A percentile compares a stretch with the other conserved stretches of the same genome.
These are phyloP conservation scores for Gasteruption jaculator DNA, from an alignment of 2,888 invertebrate species.

Conservation along the genomic window DNA sequence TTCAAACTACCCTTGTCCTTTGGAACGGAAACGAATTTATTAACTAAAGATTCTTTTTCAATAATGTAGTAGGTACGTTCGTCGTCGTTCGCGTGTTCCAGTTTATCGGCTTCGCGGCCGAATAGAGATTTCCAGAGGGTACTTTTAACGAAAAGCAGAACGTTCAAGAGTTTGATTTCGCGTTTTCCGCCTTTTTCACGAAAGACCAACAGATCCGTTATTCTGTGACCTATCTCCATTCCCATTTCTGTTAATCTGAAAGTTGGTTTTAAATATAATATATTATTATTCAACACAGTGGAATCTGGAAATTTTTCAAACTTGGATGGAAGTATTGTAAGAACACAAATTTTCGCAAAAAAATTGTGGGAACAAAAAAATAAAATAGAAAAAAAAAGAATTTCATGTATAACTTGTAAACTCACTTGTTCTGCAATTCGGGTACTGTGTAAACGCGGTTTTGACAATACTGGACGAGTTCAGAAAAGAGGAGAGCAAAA, in stretches of 20 bases:
- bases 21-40: conserved; percentile 95
- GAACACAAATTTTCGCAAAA: not conserved
- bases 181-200: conserved; percentile 91
- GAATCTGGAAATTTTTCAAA: conserved; percentile 6
- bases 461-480: conserved; percentile 97
- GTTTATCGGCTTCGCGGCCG: conserved; percentile 96
- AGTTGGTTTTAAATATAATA: conserved; percentile 17
- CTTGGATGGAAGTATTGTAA: not conserved
- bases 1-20: conserved; percentile 96
- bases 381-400: not conserved
- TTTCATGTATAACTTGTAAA: conserved; percentile 16
- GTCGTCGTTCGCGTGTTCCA: conserved; percentile 98
- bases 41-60: conserved; percentile 96
- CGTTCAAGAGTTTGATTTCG: conserved; percentile 91
- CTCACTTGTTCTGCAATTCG: conserved; percentile 90
- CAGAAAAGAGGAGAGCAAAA: conserved; percentile 94
- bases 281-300: conserved; percentile 22
- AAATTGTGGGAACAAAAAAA: conserved; percentile 11
- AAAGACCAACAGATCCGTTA: conserved; percentile 90
- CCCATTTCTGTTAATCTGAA: conserved; percentile 89
- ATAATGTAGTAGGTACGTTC: conserved; percentile 97
- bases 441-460: conserved; percentile 91
- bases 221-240: conserved; percentile 87
- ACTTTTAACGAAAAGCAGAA: conserved; percentile 92
- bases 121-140: conserved; percentile 98